Conservation (phyloP, 1,140 invertebrate genomes). For the Drosophila melanica region DNA sequence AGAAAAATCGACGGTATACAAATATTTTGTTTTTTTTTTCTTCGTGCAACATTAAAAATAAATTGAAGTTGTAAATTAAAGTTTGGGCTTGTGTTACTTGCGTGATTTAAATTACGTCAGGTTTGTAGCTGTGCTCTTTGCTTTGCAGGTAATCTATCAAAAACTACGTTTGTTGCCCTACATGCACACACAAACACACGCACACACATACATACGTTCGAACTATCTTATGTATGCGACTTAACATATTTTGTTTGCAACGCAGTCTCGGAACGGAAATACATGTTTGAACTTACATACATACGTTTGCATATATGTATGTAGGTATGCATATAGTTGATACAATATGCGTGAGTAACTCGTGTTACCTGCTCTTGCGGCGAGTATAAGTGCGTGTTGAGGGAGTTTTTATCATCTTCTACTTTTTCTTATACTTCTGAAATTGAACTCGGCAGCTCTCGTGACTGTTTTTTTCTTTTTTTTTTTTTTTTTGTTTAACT, state of each 20-base stretch:
- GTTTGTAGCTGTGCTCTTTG: constrained; percentile 14
- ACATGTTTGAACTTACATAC: constrained; percentile 13
- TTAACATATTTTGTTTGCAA: constrained; percentile 31
- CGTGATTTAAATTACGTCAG: constrained; percentile 13
- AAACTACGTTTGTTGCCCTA: constrained; percentile 16
- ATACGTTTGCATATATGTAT: not conserved
- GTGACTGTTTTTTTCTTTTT: not conserved
- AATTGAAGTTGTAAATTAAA: not conserved
- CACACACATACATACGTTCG: not conserved
- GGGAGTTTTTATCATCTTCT: constrained; percentile 17
- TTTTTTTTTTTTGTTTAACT: not conserved
- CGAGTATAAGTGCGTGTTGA: constrained; percentile 5
- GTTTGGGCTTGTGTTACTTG: not conserved
- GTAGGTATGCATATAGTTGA: constrained; percentile 9
- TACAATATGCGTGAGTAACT: constrained; percentile 24
- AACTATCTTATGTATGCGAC: constrained; percentile 17
- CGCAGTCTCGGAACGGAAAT: constrained; percentile 35
- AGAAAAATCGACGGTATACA: not conserved
- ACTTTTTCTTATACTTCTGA: constrained; percentile 1
- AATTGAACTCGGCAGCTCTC: constrained; percentile 17
- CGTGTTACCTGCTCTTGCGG: constrained; percentile 29
- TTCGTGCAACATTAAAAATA: constrained; percentile 10
- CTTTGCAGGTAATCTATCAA: constrained; percentile 22
- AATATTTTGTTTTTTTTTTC: constrained; percentile 26
- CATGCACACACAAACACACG: not conserved